phyloP scores from a whole-genome alignment of 2,797 vertebrate species.

The Gadopsis bispinosus region DNA sequence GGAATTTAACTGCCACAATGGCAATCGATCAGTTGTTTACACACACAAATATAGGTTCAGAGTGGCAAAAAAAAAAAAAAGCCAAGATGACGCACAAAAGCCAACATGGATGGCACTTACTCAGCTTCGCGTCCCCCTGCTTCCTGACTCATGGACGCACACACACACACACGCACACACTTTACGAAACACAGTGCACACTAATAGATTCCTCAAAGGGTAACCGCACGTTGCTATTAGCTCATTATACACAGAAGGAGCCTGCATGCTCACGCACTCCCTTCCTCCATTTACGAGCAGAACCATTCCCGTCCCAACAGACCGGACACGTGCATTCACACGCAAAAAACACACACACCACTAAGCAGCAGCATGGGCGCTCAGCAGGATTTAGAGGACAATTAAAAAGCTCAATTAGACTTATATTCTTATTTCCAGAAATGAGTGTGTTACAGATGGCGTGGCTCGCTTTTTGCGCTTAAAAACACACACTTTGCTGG shows the following conservation, averaged over 20 bases:
- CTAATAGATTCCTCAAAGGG: constrained; percentile 60
- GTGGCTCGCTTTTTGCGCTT: constrained; percentile 57
- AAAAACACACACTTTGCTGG: constrained; percentile 65
- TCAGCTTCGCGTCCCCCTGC: constrained; percentile 3
- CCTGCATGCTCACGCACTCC: constrained; percentile 34
- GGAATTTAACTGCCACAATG: constrained; percentile 11
- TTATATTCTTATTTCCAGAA: constrained; percentile 74
- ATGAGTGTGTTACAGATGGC: constrained; percentile 75
- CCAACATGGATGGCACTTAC: background rate
- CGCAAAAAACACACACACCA: constrained; percentile 42
- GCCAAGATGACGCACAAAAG: constrained; percentile 9
- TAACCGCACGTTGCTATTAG: constrained; percentile 62
- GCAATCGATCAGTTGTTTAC: constrained; percentile 22
- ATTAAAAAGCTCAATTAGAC: constrained; percentile 82
- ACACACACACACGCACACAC: constrained; percentile 17
- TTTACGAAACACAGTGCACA: constrained; percentile 21
- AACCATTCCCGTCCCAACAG: constrained; percentile 58
- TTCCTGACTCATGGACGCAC: constrained; percentile 40
- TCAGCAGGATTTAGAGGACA: constrained; percentile 81
- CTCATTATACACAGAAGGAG: constrained; percentile 60
- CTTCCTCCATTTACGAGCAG: constrained; percentile 38
- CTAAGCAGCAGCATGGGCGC: constrained; percentile 71
- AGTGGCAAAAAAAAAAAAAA: constrained; percentile 3
- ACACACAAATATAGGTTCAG: background rate
- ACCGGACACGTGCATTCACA: constrained; percentile 36